Evolutionary conservation across 2,113 vertebrate species (phyloP).

Genomic region (Misgurnus mizolepis): DNA sequence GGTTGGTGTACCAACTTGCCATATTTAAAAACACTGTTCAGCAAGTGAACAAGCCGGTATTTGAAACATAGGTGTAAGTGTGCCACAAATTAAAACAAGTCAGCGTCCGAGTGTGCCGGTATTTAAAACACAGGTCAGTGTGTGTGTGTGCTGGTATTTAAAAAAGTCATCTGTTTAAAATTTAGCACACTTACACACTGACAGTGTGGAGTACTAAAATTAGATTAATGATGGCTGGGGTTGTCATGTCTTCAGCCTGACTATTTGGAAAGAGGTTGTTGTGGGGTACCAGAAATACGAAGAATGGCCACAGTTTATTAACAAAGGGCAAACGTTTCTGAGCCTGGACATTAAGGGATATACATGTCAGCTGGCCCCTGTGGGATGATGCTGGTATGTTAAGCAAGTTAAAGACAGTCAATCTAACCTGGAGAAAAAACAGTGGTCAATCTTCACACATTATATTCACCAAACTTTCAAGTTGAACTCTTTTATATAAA

Average conservation of each 20-base stretch:
- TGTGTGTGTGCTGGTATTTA: too few relatives aligned
- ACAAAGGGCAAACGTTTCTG: neutral
- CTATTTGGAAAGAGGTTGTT: neutral
- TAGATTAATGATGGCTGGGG: neutral
- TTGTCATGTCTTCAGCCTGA: neutral
- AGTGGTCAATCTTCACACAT: neutral
- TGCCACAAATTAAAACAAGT: too few relatives aligned
- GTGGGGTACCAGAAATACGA: neutral
- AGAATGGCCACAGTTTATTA: slow-evolving; percentile 2
- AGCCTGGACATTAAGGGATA: neutral
- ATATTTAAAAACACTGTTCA: too few relatives aligned
- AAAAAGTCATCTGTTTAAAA: too few relatives aligned
- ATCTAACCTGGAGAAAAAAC: neutral
- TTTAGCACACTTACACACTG: too few relatives aligned
- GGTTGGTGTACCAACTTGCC: too few relatives aligned
- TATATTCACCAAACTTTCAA: neutral
- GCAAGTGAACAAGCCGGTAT: too few relatives aligned
- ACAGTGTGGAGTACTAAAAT: neutral
- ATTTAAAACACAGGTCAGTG: too few relatives aligned
- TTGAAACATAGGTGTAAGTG: too few relatives aligned
- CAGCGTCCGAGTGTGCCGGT: too few relatives aligned
- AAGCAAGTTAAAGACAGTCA: neutral
- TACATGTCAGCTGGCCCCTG: neutral
- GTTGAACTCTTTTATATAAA: neutral
- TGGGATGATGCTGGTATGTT: neutral